Conservation (phyloP, 1,140 invertebrate genomes). For the Whitmania pigra region DNA sequence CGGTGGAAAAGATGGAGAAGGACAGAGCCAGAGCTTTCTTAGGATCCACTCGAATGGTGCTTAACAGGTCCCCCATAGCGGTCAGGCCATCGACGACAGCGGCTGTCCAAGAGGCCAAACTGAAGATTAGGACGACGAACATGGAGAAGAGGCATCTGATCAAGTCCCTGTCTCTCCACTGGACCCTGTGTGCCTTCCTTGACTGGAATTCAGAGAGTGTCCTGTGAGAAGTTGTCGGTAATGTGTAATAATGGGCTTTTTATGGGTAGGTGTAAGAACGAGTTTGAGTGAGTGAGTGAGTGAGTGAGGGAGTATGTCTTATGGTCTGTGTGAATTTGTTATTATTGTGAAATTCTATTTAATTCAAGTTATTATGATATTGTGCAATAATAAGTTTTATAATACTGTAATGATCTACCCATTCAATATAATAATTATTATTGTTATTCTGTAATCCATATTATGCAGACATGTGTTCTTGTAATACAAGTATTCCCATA, state of each 20-base stretch:
- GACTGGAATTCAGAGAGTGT: conserved; percentile 56
- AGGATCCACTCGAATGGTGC: conserved; percentile 35
- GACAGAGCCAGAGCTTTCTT: conserved; percentile 31
- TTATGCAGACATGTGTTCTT: no score
- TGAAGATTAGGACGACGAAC: conserved; percentile 62
- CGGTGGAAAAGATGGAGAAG: background rate
- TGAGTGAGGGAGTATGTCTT: no score
- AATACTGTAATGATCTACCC: no score
- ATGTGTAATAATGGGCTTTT: no score
- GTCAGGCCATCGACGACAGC: conserved; percentile 42
- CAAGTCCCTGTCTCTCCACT: conserved; percentile 68
- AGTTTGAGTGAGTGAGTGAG: no score
- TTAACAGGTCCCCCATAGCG: conserved; percentile 32
- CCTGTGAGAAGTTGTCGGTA: conserved; percentile 36
- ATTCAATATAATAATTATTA: no score
- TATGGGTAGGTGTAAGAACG: no score
- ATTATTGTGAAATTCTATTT: no score
- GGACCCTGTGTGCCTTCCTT: conserved; percentile 74
- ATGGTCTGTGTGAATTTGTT: no score
- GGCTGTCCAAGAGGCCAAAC: conserved; percentile 71
- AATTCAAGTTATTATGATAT: no score
- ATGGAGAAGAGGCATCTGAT: conserved; percentile 64
- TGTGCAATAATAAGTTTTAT: no score
- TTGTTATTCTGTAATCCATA: no score
- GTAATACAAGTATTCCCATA: background rate